Conservation (phyloP, 2,113 vertebrate genomes). For the Bos javanicus region DNA sequence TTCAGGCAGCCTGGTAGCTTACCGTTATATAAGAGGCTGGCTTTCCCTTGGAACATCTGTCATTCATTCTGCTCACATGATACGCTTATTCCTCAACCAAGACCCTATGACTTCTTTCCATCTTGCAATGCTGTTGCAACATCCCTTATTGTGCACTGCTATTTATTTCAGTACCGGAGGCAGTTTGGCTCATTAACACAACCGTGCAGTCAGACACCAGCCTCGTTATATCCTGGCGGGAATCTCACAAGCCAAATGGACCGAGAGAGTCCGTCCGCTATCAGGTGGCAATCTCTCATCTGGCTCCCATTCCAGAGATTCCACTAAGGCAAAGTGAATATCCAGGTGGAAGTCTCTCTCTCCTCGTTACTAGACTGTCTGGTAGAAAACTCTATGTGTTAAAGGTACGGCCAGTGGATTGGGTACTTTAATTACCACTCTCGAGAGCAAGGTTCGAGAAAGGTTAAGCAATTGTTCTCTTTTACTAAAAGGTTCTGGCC, state of each 20-base stretch:
- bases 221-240: slow-evolving; percentile 75
- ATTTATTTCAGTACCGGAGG: slow-evolving; percentile 79
- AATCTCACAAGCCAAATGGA: slow-evolving; percentile 78
- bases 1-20: neutral
- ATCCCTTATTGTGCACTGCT: neutral
- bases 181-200: slow-evolving; percentile 62
- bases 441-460: neutral
- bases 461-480: neutral
- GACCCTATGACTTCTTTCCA: neutral
- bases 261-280: slow-evolving; percentile 77
- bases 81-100: neutral
- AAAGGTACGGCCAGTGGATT: slow-evolving; percentile 67
- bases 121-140: neutral
- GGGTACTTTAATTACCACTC: neutral
- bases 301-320: slow-evolving; percentile 50
- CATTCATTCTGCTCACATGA: neutral
- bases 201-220: slow-evolving; percentile 75
- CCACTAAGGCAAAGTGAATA: slow-evolving; percentile 76
- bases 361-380: slow-evolving; percentile 70
- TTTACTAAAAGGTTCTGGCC: slow-evolving; percentile 77
- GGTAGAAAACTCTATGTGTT: slow-evolving; percentile 69
- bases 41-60: neutral
- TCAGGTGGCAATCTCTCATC: slow-evolving; percentile 73
- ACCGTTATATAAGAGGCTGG: neutral
- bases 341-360: slow-evolving; percentile 61